Percentiles rank a stretch among this genome's conserved stretches.
phyloP scores from a whole-genome alignment of 2,113 vertebrate genomes.

The Labeo rohita region DNA sequence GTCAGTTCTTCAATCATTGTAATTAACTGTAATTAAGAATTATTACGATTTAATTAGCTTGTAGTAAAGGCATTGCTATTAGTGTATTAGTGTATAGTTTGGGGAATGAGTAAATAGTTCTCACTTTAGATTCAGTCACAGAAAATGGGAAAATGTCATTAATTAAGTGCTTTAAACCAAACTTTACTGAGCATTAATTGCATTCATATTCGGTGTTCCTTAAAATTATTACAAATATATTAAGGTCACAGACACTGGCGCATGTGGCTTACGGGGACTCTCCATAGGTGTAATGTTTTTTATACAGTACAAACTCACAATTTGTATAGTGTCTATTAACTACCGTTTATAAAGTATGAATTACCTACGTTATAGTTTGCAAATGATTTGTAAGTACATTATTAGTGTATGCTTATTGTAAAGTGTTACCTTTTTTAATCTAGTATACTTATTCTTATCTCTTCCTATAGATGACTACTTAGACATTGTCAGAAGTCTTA shows the following conservation, averaged over 20 bases:
- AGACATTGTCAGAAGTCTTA: not conserved
- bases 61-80: not conserved
- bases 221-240: no score
- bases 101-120: not conserved
- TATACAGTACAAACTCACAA: no score
- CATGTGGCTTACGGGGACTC: no score
- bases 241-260: no score
- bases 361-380: not conserved
- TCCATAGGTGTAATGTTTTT: no score
- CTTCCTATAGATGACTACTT: not conserved
- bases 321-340: not conserved
- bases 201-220: not conserved
- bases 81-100: not conserved
- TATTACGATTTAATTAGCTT: not conserved
- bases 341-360: no score
- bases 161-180: not conserved
- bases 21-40: not conserved
- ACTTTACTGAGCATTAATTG: not conserved
- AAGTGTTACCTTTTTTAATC: not conserved
- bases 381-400: not conserved
- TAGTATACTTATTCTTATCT: not conserved
- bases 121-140: not conserved
- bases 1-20: no score
- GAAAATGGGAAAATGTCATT: not conserved
- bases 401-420: not conserved